Percentiles rank a stretch among this genome's conserved stretches.
Evolutionary conservation across 2,797 vertebrate genomes (phyloP).

Genomic region (Pangasius krempfi): DNA sequence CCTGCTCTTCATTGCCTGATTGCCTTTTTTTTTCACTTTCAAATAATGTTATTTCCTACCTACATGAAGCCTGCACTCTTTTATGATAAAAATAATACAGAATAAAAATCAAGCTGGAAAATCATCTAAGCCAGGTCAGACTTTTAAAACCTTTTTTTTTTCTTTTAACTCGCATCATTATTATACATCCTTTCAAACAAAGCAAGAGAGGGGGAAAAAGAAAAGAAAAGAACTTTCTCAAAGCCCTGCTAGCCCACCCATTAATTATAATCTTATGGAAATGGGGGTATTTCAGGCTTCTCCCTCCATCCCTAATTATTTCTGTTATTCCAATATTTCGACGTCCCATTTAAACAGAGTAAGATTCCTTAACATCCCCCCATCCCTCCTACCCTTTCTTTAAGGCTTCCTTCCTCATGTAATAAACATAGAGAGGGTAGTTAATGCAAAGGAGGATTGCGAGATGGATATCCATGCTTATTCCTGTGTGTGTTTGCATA

Average conservation of each 20-base stretch:
- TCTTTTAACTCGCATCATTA: conserved; percentile 29
- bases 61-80: background rate
- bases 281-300: conserved; percentile 93
- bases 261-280: conserved; percentile 99
- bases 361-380: conserved; percentile 90
- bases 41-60: background rate
- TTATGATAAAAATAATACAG: background rate
- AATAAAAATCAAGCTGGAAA: background rate
- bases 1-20: background rate
- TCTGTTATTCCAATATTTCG: conserved; percentile 99
- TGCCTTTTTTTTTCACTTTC: background rate
- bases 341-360: conserved; percentile 99
- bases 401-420: conserved; percentile 92
- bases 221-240: conserved; percentile 65
- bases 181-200: conserved; percentile 26
- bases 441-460: conserved; percentile 88
- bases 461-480: conserved; percentile 89
- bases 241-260: conserved; percentile 90
- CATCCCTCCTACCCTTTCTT: conserved; percentile 62
- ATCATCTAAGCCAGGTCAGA: conserved; percentile 6
- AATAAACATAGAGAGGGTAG: conserved; percentile 91
- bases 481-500: conserved; percentile 67
- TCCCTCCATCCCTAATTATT: conserved; percentile 99
- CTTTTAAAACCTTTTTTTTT: conserved; percentile 7
- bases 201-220: background rate